Evolutionary conservation across 2,888 invertebrate species (phyloP).

Genomic region (Scelioninae gen. 1): DNA sequence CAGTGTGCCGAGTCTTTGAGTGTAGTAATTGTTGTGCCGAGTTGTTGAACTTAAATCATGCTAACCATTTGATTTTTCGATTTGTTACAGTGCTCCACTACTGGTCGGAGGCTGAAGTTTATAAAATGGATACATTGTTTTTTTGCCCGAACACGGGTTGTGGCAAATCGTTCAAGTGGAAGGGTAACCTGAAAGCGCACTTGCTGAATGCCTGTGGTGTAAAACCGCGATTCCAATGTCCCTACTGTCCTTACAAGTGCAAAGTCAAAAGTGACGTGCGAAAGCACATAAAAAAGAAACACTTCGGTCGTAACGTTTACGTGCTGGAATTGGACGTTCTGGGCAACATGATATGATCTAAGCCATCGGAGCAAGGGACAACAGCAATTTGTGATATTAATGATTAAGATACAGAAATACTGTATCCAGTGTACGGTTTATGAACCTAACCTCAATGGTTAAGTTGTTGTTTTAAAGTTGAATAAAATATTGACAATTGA

Average conservation of each 20-base stretch:
- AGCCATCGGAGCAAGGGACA: too few species aligned
- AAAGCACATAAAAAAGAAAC: conserved; percentile 71
- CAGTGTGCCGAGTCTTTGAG: conserved; percentile 4
- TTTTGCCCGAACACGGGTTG: conserved; percentile 71
- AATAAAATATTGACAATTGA: conserved; percentile 56
- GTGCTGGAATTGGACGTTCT: conserved; percentile 55
- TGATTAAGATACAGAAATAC: conserved; percentile 25
- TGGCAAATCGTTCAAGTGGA: conserved; percentile 72
- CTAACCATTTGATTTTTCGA: conserved; percentile 54
- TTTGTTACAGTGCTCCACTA: conserved; percentile 66
- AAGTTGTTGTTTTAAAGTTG: conserved; percentile 29
- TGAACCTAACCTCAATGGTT: neutral
- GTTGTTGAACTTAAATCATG: neutral
- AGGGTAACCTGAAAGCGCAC: conserved; percentile 74
- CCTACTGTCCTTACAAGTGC: conserved; percentile 76
- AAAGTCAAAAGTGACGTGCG: conserved; percentile 76
- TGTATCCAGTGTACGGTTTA: conserved; percentile 35
- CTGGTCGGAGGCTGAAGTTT: conserved; percentile 37
- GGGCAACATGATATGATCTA: too few species aligned
- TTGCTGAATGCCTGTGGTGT: conserved; percentile 78
- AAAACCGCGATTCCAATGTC: conserved; percentile 78
- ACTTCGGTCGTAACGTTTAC: conserved; percentile 55
- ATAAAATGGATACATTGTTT: too few species aligned
- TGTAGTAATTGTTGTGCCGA: conserved; percentile 26
- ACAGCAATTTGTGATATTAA: conserved; percentile 56